Evolutionary conservation across 2,888 invertebrate species (phyloP).

Genomic region (Lycia hirtaria): DNA sequence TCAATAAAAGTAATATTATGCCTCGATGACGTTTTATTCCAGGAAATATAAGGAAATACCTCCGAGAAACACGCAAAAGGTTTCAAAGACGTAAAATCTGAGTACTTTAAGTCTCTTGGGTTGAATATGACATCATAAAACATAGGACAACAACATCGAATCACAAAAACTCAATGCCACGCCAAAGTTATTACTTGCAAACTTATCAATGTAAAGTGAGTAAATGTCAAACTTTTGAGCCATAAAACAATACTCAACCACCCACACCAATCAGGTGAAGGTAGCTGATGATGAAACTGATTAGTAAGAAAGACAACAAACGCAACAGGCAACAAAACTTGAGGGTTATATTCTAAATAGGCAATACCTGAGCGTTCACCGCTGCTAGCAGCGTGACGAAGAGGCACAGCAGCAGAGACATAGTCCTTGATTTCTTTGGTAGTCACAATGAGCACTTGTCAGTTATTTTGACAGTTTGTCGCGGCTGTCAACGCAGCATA

Average conservation of each 20-base stretch:
- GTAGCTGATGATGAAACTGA: constrained; percentile 43
- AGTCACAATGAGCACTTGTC: constrained; percentile 46
- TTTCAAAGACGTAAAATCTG: no score
- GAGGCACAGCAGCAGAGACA: constrained; percentile 68
- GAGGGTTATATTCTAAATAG: constrained; percentile 28
- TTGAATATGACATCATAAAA: constrained; percentile 18
- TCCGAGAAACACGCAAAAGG: no score
- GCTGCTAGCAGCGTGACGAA: constrained; percentile 63
- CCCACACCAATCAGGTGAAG: constrained; percentile 39
- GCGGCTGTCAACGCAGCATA: constrained; percentile 67
- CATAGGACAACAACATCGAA: constrained; percentile 13
- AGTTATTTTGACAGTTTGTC: constrained; percentile 51
- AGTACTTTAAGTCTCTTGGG: no score
- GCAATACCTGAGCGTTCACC: constrained; percentile 68
- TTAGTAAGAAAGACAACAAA: constrained; percentile 42
- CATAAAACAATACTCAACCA: constrained; percentile 32
- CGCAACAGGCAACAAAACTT: constrained; percentile 39
- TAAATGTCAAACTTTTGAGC: constrained; percentile 30
- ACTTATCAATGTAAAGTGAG: constrained; percentile 6
- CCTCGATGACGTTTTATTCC: no score
- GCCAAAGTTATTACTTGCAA: constrained; percentile 13
- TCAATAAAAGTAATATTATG: no score
- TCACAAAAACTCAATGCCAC: constrained; percentile 28
- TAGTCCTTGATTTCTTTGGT: constrained; percentile 53
- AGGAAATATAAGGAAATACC: no score